phyloP scores from a whole-genome alignment of 2,888 invertebrate genomes.

The Carcina quercana region DNA sequence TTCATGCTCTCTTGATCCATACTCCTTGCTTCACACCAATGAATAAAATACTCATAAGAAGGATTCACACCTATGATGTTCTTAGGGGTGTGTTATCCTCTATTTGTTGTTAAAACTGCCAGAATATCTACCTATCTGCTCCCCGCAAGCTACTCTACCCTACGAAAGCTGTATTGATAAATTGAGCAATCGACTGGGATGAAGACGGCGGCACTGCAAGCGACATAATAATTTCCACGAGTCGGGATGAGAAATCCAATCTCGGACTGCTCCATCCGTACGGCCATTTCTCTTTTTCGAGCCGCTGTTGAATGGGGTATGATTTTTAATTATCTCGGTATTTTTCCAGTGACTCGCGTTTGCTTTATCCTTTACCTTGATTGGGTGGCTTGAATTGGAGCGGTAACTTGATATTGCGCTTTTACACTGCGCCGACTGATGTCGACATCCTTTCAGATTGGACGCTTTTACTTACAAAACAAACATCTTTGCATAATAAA shows the following conservation, averaged over 20 bases:
- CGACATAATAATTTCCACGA: conserved; percentile 64
- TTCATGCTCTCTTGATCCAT: not conserved
- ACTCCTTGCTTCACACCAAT: not conserved
- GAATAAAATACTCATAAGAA: not conserved
- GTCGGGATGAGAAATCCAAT: conserved; percentile 56
- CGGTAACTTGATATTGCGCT: too few relatives aligned
- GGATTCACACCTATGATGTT: not conserved
- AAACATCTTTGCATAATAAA: too few relatives aligned
- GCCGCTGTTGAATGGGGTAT: too few relatives aligned
- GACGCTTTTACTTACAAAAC: too few relatives aligned
- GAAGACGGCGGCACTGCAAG: conserved; percentile 51
- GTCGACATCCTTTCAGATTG: too few relatives aligned
- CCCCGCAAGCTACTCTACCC: conserved; percentile 27
- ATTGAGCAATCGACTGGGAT: conserved; percentile 64
- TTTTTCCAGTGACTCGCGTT: too few relatives aligned
- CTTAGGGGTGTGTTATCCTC: not conserved
- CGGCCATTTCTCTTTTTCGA: too few relatives aligned
- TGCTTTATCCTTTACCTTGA: too few relatives aligned
- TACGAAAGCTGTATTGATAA: conserved; percentile 55
- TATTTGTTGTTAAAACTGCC: not conserved
- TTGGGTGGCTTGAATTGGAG: too few relatives aligned
- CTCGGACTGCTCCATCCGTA: conserved; percentile 17
- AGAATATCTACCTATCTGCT: conserved; percentile 8
- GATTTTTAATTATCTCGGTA: too few relatives aligned
- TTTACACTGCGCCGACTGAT: too few relatives aligned